Evolutionary conservation across 2,797 vertebrate species (phyloP).

Genomic region (Microctenopoma steveboyesi): DNA sequence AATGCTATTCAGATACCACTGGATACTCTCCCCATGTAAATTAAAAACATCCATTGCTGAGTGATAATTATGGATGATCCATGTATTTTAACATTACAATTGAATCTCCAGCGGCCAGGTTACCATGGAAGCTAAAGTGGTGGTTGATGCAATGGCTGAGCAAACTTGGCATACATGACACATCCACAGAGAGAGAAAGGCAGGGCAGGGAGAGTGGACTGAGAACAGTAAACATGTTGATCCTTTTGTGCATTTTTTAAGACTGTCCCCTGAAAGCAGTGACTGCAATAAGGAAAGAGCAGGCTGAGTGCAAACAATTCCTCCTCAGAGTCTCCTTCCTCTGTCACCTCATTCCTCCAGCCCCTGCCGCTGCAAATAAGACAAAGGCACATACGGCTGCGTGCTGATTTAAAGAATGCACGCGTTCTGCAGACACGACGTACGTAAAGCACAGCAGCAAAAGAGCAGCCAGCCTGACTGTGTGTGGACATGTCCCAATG

Average conservation of each 20-base stretch:
- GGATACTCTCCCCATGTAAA: conserved; percentile 3
- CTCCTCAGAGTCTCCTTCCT: conserved; percentile 43
- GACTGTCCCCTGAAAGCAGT: conserved; percentile 31
- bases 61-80: conserved; percentile 33
- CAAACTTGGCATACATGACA: conserved; percentile 27
- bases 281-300: conserved; percentile 38
- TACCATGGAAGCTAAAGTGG: conserved; percentile 64
- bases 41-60: conserved; percentile 21
- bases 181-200: conserved; percentile 16
- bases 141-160: conserved; percentile 20
- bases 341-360: conserved; percentile 12
- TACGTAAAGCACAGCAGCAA: conserved; percentile 26
- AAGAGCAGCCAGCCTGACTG: conserved; percentile 16
- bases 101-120: conserved; percentile 40
- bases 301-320: conserved; percentile 29
- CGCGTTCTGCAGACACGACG: conserved; percentile 28
- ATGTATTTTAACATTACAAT: conserved; percentile 32
- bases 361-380: conserved; percentile 30
- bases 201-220: not conserved
- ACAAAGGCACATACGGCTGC: conserved; percentile 26
- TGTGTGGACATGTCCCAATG: not conserved
- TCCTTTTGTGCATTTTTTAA: conserved; percentile 24
- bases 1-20: too few relatives aligned
- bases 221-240: conserved; percentile 2
- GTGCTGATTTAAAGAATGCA: conserved; percentile 31